phyloP scores from a whole-genome alignment of 2,888 invertebrate species.

The Pandemis corylana region DNA sequence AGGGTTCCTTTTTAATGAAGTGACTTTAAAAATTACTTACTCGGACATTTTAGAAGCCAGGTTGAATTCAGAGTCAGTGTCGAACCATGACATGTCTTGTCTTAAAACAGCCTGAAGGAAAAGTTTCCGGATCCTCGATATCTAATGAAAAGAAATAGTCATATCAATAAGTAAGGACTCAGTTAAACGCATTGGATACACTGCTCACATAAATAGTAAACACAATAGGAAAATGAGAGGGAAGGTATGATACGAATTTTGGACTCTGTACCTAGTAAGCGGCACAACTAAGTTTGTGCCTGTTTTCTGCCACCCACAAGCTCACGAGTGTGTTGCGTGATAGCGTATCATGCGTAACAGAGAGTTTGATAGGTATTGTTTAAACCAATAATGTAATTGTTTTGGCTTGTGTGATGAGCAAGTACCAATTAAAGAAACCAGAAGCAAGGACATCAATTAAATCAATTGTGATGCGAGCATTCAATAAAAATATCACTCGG shows the following conservation, averaged over 20 bases:
- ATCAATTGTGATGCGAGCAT: slow-evolving; percentile 60
- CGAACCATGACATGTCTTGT: slow-evolving; percentile 91
- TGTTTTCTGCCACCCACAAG: background rate
- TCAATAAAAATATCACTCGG: slow-evolving; percentile 42
- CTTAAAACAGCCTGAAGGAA: slow-evolving; percentile 87
- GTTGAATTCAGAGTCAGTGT: slow-evolving; percentile 88
- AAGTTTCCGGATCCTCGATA: slow-evolving; percentile 85
- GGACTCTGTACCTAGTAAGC: too few relatives aligned
- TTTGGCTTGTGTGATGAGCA: slow-evolving; percentile 3
- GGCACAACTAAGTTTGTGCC: too few relatives aligned
- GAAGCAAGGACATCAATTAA: slow-evolving; percentile 66
- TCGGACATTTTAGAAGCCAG: slow-evolving; percentile 90
- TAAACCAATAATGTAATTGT: background rate
- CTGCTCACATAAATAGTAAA: too few relatives aligned
- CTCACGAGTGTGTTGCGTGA: background rate
- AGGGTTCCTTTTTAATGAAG: background rate
- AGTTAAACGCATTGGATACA: background rate
- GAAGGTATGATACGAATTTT: too few relatives aligned
- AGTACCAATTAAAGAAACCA: slow-evolving; percentile 27
- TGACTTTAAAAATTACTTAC: slow-evolving; percentile 79
- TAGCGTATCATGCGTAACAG: background rate
- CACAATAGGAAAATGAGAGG: too few relatives aligned
- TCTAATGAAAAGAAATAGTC: slow-evolving; percentile 59
- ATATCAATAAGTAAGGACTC: background rate
- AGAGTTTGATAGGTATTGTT: background rate